Conservation (phyloP, 2,888 invertebrate species). For the Arge pagana region DNA sequence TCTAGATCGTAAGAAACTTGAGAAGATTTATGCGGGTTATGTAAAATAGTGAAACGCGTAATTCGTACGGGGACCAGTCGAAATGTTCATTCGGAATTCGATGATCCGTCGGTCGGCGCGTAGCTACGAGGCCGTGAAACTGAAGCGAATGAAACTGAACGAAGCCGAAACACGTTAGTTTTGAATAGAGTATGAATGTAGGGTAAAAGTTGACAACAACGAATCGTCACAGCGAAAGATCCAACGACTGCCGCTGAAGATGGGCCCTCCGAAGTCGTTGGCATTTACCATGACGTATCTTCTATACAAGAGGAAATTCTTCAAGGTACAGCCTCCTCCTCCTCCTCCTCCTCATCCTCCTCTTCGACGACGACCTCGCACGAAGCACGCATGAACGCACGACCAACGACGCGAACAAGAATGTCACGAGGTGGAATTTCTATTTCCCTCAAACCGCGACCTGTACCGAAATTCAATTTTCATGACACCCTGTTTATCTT, state of each 20-base stretch:
- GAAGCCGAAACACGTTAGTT: background rate
- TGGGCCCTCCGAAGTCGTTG: constrained; percentile 2
- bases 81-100: no score
- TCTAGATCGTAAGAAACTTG: no score
- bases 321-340: no score
- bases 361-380: no score
- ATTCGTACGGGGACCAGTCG: no score
- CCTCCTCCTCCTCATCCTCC: no score
- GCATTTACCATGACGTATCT: constrained; percentile 15
- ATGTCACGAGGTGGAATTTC: constrained; percentile 8
- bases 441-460: constrained; percentile 2
- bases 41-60: no score
- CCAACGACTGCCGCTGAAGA: constrained; percentile 13
- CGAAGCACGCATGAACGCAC: constrained; percentile 7
- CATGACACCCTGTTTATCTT: constrained; percentile 8
- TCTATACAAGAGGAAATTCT: constrained; percentile 15
- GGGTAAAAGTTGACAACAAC: background rate
- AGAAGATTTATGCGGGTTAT: no score
- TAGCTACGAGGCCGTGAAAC: no score
- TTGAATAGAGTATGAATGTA: background rate
- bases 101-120: no score
- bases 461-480: constrained; percentile 3
- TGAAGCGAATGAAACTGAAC: no score
- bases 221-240: background rate
- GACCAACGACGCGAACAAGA: no score